Evolutionary conservation across 2,888 invertebrate species (phyloP).

Genomic region (Autographa gamma): DNA sequence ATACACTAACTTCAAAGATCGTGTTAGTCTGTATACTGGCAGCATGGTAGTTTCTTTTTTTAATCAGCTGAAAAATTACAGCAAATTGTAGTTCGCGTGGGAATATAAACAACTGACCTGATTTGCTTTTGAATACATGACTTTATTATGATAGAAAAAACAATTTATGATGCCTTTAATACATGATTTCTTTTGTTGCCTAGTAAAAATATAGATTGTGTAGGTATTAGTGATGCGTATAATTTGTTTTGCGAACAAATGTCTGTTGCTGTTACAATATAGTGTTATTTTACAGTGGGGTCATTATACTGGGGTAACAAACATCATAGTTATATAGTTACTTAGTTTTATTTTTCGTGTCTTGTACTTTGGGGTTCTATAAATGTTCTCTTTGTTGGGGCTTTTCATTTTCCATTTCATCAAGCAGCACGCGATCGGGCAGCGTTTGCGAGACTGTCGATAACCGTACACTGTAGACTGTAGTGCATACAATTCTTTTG

Average conservation of each 20-base stretch:
- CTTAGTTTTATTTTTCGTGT: conserved; percentile 11
- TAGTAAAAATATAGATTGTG: not conserved
- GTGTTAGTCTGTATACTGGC: conserved; percentile 11
- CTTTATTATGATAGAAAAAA: conserved; percentile 9
- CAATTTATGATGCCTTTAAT: conserved; percentile 9
- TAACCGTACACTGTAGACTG: not conserved
- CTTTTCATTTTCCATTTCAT: conserved; percentile 49
- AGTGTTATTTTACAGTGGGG: not conserved
- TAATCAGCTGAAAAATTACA: conserved; percentile 13
- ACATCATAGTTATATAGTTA: conserved; percentile 3
- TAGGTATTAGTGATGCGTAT: not conserved
- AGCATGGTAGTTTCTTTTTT: conserved; percentile 26
- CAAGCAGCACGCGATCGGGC: conserved; percentile 42
- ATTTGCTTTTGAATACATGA: conserved; percentile 18
- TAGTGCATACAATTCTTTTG: conserved; percentile 40
- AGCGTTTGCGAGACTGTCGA: conserved; percentile 34
- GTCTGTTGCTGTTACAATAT: not conserved
- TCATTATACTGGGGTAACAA: not conserved
- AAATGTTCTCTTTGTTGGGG: conserved; percentile 30
- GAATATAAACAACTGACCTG: conserved; percentile 38
- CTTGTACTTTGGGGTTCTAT: conserved; percentile 21
- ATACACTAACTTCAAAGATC: conserved; percentile 9
- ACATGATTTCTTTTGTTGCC: not conserved
- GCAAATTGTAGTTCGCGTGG: conserved; percentile 30
- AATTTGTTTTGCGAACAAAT: conserved; percentile 3